These are phyloP conservation scores for Pelecanoides urinatrix DNA, from an alignment of 2,113 vertebrate species.

Conservation along the genomic window DNA sequence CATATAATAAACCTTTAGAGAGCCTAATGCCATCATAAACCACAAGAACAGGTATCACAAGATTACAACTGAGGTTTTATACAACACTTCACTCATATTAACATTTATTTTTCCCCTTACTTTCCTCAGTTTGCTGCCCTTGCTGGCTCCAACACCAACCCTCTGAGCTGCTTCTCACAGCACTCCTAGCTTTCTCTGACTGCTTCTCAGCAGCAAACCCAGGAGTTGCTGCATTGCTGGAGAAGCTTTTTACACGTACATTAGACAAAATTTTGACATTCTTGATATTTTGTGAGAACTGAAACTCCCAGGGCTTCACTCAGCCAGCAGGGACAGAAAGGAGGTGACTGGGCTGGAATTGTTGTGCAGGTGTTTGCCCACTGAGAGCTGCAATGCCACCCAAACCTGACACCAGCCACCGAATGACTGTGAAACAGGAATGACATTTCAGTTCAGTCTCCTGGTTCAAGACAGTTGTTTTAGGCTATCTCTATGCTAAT, in stretches of 20 bases:
- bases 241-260: background rate
- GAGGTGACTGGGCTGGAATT: background rate
- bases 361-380: background rate
- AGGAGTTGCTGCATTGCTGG: background rate
- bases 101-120: background rate
- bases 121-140: background rate
- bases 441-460: background rate
- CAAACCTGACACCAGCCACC: background rate
- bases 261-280: background rate
- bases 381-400: background rate
- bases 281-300: background rate
- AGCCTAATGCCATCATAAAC: conserved; percentile 11
- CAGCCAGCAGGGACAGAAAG: background rate
- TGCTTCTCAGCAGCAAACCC: background rate
- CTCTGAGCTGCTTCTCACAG: background rate
- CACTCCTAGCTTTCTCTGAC: background rate
- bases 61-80: background rate
- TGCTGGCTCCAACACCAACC: background rate
- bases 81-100: background rate
- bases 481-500: background rate
- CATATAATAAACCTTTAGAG: conserved; percentile 43
- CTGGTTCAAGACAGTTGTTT: background rate
- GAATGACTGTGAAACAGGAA: accelerated
- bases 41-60: conserved; percentile 18
- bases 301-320: background rate